Evolutionary conservation across 2,888 invertebrate genomes (phyloP).

Genomic region (Cheilosia impressa): DNA sequence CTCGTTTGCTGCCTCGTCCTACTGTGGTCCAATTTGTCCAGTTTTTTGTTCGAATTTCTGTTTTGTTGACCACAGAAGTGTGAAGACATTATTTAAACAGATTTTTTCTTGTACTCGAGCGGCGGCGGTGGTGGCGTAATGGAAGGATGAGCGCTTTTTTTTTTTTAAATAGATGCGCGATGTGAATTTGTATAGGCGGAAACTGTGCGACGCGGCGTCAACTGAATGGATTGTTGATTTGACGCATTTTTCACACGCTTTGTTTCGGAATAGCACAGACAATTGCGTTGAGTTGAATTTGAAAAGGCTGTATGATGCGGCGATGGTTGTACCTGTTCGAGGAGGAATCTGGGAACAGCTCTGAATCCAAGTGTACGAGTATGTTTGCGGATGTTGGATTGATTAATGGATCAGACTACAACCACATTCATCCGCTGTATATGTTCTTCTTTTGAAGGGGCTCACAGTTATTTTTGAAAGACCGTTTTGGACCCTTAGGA

Average conservation of each 20-base stretch:
- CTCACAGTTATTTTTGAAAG: too few species aligned
- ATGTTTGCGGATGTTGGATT: too few species aligned
- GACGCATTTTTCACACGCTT: constrained; percentile 58
- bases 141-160: constrained; percentile 12
- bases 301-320: too few species aligned
- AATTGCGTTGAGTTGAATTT: too few species aligned
- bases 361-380: too few species aligned
- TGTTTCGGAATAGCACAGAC: not conserved
- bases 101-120: constrained; percentile 62
- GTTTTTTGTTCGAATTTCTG: constrained; percentile 54
- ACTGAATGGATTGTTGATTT: constrained; percentile 53
- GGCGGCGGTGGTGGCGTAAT: constrained; percentile 40
- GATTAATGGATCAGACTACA: too few species aligned
- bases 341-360: too few species aligned
- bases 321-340: too few species aligned
- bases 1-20: constrained; percentile 52
- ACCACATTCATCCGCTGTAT: too few species aligned
- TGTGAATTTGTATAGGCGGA: constrained; percentile 44
- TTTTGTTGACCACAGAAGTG: constrained; percentile 75
- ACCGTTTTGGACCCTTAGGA: too few species aligned
- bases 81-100: constrained; percentile 75
- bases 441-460: too few species aligned
- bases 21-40: constrained; percentile 74
- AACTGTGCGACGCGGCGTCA: constrained; percentile 41
- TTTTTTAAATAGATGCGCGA: constrained; percentile 38